These are phyloP conservation scores for Micromussa lordhowensis DNA, from an alignment of 92 coral and sea anemone genomes.

Conservation along the genomic window DNA sequence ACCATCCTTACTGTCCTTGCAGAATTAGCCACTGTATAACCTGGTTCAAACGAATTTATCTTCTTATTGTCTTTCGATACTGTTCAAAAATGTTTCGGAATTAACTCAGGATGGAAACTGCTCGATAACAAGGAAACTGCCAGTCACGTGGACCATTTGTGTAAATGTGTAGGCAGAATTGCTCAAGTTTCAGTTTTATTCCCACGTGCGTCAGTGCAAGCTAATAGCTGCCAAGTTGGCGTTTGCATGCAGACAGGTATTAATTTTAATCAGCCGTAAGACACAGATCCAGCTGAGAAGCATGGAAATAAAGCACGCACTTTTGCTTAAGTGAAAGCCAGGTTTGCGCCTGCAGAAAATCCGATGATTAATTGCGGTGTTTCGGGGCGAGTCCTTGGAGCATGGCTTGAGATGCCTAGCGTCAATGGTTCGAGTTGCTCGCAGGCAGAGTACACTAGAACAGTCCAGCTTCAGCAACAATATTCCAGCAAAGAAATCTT, in stretches of 20 bases:
- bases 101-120: neutral
- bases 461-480: neutral
- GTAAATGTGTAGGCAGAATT: neutral
- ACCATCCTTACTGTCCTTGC: neutral
- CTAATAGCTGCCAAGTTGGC: neutral
- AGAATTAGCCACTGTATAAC: neutral
- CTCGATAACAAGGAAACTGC: neutral
- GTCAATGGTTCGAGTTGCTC: neutral
- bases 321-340: neutral
- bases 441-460: neutral
- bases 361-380: neutral
- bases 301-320: neutral
- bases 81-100: neutral
- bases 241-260: neutral
- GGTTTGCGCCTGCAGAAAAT: neutral
- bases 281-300: neutral
- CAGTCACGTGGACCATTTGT: neutral
- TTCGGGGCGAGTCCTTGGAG: neutral
- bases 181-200: neutral
- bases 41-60: neutral
- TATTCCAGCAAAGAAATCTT: neutral
- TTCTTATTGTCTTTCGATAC: neutral
- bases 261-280: conserved; percentile 3
- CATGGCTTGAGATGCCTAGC: too few relatives aligned
- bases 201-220: neutral